Evolutionary conservation across 2,113 vertebrate species (phyloP), one percentile per base, ranked within the genome.

Genomic region (Rhinichthys klamathensis): DNA sequence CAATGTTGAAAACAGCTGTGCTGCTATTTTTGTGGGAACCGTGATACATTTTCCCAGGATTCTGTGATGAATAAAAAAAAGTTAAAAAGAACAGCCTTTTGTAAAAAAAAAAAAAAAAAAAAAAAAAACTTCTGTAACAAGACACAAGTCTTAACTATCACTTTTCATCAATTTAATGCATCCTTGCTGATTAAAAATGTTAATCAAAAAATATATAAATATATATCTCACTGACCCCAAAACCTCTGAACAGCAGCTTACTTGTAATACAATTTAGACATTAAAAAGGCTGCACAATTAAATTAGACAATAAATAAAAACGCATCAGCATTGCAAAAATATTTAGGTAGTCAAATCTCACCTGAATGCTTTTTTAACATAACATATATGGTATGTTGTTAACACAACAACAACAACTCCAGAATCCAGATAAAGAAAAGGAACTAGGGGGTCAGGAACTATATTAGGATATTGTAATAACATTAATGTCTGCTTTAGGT

Each of bases 401-500:
- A 27, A 25, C 61, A 30, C 12, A 67, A 67, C 30, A 65, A 30
- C 30, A 65, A 18, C 27, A 65, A 30, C 27, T 30, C 27, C 27
- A 16, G 15, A 32, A 67, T 67, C 0, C 63, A 67, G 6, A 65
- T 6, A 32, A 65, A 30, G 51, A 18, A 65, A 65, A 65, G 25
- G 27, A 32, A 16, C 16, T 67, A 63, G 6, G 27, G 61, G 27
- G 61, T 16, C 63, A 32, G 63, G 6, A 67, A 67, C 13, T 67
- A 32, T 16, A 32, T 67, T 8, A 32, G 2, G 15, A 32, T 87
- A 89, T 85, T 84, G 89, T 92, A 90, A 93, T 93, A 90, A 54
- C 67, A 80, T 80, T 18, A 3, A 76, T 86, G 58, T 82, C 13
- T 77, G 74, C 35, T 21, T 80, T 91, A 97, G 96, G 96, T 91